Evolutionary conservation across 2,888 invertebrate genomes (phyloP).

Genomic region (Tolmerus cingulatus): DNA sequence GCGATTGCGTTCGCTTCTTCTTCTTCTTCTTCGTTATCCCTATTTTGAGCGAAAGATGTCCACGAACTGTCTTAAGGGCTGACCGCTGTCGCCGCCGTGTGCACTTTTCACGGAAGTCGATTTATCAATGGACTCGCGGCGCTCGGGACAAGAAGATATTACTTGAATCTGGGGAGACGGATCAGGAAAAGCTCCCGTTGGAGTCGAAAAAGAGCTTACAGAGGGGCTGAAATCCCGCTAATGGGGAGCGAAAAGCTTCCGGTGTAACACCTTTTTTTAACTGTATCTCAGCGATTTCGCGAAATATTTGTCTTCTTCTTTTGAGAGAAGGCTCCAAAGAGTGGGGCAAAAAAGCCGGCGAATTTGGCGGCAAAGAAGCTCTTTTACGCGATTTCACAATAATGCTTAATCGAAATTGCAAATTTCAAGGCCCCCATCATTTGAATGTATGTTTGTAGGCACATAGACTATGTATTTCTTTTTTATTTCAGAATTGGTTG

Average conservation of each 20-base stretch:
- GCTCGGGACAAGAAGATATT: neutral
- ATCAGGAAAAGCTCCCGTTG: neutral
- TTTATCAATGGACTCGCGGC: neutral
- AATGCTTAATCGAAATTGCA: neutral
- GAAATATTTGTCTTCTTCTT: neutral
- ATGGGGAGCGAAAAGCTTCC: neutral
- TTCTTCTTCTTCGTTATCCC: neutral
- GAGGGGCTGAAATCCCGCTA: neutral
- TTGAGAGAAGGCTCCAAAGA: neutral
- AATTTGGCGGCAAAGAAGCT: neutral
- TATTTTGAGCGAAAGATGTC: neutral
- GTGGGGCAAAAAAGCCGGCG: neutral
- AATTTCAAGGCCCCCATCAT: neutral
- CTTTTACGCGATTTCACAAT: neutral
- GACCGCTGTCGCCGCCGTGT: neutral
- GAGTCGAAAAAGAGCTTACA: neutral
- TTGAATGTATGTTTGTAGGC: neutral
- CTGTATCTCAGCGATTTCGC: neutral
- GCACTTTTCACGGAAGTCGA: neutral
- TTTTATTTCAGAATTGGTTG: too few relatives aligned
- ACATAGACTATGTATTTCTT: too few relatives aligned
- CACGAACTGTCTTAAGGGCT: neutral
- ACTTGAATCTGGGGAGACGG: neutral
- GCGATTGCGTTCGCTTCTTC: neutral
- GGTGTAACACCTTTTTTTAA: neutral